These are phyloP conservation scores for Anolis carolinensis DNA, from an alignment of 2,113 vertebrate species.

Conservation along the genomic window DNA sequence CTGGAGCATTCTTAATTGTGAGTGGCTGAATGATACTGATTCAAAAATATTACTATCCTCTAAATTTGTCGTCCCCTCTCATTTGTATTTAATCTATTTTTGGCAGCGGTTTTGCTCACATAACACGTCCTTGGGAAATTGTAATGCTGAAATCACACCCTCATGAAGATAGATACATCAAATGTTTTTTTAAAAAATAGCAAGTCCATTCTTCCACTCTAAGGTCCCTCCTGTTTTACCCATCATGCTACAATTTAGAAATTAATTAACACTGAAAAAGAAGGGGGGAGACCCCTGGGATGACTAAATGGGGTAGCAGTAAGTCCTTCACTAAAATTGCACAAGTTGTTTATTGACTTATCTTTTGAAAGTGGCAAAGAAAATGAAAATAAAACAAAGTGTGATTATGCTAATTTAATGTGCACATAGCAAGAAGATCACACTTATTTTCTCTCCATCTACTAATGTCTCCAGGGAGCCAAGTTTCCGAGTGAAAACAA, in stretches of 20 bases:
- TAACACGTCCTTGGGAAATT: background rate
- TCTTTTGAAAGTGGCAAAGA: slow-evolving; percentile 35
- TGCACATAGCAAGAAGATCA: slow-evolving; percentile 41
- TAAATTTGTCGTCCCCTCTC: background rate
- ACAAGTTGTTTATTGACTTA: slow-evolving; percentile 49
- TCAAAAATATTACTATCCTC: background rate
- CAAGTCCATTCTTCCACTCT: no score
- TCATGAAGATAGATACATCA: background rate
- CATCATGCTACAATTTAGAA: background rate
- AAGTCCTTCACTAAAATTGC: slow-evolving; percentile 46
- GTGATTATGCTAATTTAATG: slow-evolving; percentile 51
- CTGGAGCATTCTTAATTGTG: background rate
- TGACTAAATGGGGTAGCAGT: slow-evolving; percentile 33
- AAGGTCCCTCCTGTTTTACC: slow-evolving; percentile 36
- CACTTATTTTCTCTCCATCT: slow-evolving; percentile 54
- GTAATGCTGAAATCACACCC: slow-evolving; percentile 14
- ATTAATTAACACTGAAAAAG: slow-evolving; percentile 26
- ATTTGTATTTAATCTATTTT: slow-evolving; percentile 8
- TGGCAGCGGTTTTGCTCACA: background rate
- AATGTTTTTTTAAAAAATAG: background rate
- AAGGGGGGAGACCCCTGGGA: slow-evolving; percentile 15
- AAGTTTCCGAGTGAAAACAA: slow-evolving; percentile 67
- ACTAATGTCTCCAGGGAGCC: slow-evolving; percentile 18
- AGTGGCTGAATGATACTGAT: background rate
- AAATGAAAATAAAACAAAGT: slow-evolving; percentile 46